Evolutionary conservation across 2,888 invertebrate species (phyloP).

Genomic region (Odontocolon sp.): DNA sequence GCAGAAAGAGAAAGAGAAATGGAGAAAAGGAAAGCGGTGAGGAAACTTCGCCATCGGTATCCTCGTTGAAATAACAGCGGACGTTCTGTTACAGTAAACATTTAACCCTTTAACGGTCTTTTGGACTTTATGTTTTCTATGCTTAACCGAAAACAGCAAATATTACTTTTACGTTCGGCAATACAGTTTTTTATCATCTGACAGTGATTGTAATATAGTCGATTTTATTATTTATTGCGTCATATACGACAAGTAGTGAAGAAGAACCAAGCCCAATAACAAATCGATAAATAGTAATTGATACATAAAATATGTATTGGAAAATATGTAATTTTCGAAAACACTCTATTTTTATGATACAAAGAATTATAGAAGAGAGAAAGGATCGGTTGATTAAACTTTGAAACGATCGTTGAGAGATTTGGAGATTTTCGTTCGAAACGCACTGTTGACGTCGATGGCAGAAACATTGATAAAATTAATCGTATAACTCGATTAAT

Average conservation of each 20-base stretch:
- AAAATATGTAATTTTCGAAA: too few relatives aligned
- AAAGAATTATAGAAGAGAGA: background rate
- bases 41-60: background rate
- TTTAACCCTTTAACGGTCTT: too few relatives aligned
- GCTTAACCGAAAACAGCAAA: too few relatives aligned
- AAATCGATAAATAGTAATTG: too few relatives aligned
- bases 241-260: too few relatives aligned
- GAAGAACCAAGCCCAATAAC: too few relatives aligned
- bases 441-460: background rate
- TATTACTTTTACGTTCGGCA: too few relatives aligned
- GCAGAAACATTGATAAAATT: conserved; percentile 19
- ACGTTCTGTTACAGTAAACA: background rate
- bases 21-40: background rate
- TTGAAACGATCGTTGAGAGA: background rate
- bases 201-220: too few relatives aligned
- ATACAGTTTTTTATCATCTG: too few relatives aligned
- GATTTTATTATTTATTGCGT: too few relatives aligned
- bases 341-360: background rate
- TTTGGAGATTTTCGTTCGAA: background rate
- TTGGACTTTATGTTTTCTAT: too few relatives aligned
- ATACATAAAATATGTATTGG: too few relatives aligned
- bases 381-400: background rate
- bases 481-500: conserved; percentile 22
- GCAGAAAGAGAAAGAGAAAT: background rate
- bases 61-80: background rate